Evolutionary conservation across 2,113 vertebrate species (phyloP), one percentile per base, ranked within the genome.

Genomic region (Sander vitreus): DNA sequence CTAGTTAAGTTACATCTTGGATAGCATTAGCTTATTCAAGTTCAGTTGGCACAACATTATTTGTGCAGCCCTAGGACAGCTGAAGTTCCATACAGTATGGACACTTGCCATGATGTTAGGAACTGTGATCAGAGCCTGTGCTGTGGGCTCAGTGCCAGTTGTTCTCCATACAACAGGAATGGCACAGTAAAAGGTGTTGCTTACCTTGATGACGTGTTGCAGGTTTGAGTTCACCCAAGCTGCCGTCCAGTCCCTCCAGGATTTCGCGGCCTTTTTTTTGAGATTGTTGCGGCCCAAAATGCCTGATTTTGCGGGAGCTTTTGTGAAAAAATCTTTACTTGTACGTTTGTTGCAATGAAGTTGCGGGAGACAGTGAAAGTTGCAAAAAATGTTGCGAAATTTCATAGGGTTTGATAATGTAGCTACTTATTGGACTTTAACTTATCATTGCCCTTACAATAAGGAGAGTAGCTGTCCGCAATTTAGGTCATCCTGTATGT

Each of bases 111-210:
- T 57, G 19, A 71, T 16, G 2, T 25, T 3, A 53, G 47, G 25
- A 79, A 27, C 43, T 9, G 9, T 60, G 36, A 27, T 48, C 39
- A 13, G 45, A 53, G 53, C 47, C 43, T 16, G 18, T 65, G 65
- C 30, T 68, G 7, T 36, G 50, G 64, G 70, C 63, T 25, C 51
- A 51, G 14, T 51, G 71, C 64, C 51, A 57, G 36, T 36, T 55
- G 25, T 47, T 76, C 73, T 66, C 64, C 39, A 79, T 57, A 57
- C 18, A 50, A 10, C 16, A 50, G 15, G 12, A 68, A 55, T 63
- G 27, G 16, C 36, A 68, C 36, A 65, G n/a, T 55, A 7, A 57
- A n/a, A 64, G 57, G 30, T 64, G 55, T 58, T 48, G 50, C 36
- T 69, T 59, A 27, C 58, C 23, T 30, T 5, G 2, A 23, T 58